phyloP scores from a whole-genome alignment of 2,113 vertebrate species.

The Takifugu bimaculatus region DNA sequence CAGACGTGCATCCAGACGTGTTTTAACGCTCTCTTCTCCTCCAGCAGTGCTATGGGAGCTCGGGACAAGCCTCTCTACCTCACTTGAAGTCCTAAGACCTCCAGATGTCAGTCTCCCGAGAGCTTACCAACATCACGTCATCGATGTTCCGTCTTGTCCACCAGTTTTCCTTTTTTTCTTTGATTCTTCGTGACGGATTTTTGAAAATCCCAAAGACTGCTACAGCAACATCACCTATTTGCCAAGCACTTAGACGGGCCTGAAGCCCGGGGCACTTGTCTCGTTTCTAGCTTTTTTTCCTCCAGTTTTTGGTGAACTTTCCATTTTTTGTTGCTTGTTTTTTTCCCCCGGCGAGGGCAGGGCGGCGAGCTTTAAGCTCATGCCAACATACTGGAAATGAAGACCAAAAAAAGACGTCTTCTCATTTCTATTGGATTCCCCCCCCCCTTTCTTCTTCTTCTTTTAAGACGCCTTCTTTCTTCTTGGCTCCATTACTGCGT shows the following conservation, averaged over 20 bases:
- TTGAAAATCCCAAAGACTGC: conserved; percentile 77
- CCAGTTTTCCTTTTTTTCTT: conserved; percentile 44
- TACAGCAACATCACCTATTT: conserved; percentile 70
- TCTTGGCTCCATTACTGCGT: conserved; percentile 72
- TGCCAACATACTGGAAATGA: conserved; percentile 63
- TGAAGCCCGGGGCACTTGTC: conserved; percentile 59
- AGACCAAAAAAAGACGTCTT: conserved; percentile 69
- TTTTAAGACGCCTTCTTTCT: conserved; percentile 44
- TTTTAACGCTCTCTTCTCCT: conserved; percentile 33
- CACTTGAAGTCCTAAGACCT: conserved; percentile 86
- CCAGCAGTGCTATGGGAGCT: conserved; percentile 88
- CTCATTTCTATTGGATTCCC: conserved; percentile 31
- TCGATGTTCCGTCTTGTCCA: conserved; percentile 64
- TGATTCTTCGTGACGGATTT: conserved; percentile 68
- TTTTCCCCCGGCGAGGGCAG: conserved; percentile 48
- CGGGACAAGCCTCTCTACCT: conserved; percentile 99
- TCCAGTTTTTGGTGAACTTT: conserved; percentile 67
- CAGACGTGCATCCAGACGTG: neutral
- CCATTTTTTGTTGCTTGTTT: conserved; percentile 19
- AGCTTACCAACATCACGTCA: conserved; percentile 69
- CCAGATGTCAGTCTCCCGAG: conserved; percentile 84
- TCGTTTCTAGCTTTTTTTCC: conserved; percentile 32
- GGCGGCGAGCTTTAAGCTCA: conserved; percentile 70
- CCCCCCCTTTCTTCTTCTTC: conserved; percentile 9
- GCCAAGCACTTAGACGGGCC: conserved; percentile 81